phyloP scores from a whole-genome alignment of 2,797 vertebrate species.

The Intellagama lesueurii region DNA sequence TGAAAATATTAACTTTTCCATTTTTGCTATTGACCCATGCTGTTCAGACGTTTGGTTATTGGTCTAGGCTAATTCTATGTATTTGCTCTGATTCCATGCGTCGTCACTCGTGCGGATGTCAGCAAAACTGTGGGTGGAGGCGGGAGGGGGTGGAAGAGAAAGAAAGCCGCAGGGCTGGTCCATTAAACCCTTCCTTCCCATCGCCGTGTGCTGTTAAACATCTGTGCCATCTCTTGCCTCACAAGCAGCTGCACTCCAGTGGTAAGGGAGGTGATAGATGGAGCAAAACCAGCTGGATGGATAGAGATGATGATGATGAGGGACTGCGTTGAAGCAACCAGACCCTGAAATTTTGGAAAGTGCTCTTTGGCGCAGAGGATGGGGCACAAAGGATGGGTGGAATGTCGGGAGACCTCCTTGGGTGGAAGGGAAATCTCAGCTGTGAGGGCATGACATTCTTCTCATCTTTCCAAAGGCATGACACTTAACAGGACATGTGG shows the following conservation, averaged over 20 bases:
- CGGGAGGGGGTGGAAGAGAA: too few relatives aligned
- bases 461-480: not conserved
- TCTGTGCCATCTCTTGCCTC: constrained; percentile 39
- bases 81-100: not conserved
- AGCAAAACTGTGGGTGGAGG: not conserved
- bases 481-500: too few relatives aligned
- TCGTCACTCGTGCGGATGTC: not conserved
- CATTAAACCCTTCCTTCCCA: constrained; percentile 4
- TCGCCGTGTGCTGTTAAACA: constrained; percentile 44
- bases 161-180: not conserved
- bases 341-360: not conserved
- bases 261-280: constrained; percentile 37
- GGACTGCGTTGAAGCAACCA: constrained; percentile 45
- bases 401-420: not conserved
- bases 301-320: constrained; percentile 57
- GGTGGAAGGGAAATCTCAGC: not conserved
- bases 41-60: not conserved
- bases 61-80: not conserved
- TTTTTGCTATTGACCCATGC: not conserved
- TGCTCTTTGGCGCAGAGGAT: constrained; percentile 34
- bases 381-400: not conserved
- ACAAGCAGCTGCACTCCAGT: constrained; percentile 31
- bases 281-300: constrained; percentile 57
- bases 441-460: not conserved
- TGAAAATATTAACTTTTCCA: too few relatives aligned